Evolutionary conservation across 2,888 invertebrate genomes (phyloP).

Genomic region (Ecliptopera silaceata): DNA sequence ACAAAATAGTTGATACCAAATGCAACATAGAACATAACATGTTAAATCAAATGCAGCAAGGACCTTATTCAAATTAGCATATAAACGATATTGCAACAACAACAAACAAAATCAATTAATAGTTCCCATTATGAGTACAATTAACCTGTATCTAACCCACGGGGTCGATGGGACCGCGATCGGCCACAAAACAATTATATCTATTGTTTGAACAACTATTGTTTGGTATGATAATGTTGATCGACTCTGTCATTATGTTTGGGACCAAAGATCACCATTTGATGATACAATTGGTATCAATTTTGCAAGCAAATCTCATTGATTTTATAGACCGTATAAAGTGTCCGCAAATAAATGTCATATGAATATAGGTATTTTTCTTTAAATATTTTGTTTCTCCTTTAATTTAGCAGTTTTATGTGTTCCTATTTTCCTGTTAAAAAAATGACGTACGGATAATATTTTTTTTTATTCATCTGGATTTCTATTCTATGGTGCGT

Average conservation of each 20-base stretch:
- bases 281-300: slow-evolving; percentile 31
- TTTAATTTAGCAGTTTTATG: too few relatives aligned
- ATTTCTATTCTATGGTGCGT: slow-evolving; percentile 14
- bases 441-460: too few relatives aligned
- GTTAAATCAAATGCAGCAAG: slow-evolving; percentile 25
- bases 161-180: slow-evolving; percentile 32
- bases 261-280: slow-evolving; percentile 30
- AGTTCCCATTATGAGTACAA: slow-evolving; percentile 55
- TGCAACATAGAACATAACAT: slow-evolving; percentile 4
- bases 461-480: not conserved
- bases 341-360: too few relatives aligned
- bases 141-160: slow-evolving; percentile 40
- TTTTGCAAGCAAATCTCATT: slow-evolving; percentile 15
- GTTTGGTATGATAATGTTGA: slow-evolving; percentile 50
- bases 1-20: not conserved
- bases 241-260: slow-evolving; percentile 40
- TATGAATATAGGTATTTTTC: too few relatives aligned
- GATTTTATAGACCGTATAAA: not conserved
- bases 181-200: slow-evolving; percentile 50
- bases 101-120: slow-evolving; percentile 71
- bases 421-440: too few relatives aligned
- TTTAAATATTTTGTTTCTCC: too few relatives aligned
- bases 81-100: slow-evolving; percentile 31
- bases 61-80: slow-evolving; percentile 34
- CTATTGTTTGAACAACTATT: slow-evolving; percentile 57